A percentile compares a stretch with the other conserved stretches of the same genome.
phyloP scores from a whole-genome alignment of 2,113 vertebrate genomes.

The Bambusicola thoracicus region DNA sequence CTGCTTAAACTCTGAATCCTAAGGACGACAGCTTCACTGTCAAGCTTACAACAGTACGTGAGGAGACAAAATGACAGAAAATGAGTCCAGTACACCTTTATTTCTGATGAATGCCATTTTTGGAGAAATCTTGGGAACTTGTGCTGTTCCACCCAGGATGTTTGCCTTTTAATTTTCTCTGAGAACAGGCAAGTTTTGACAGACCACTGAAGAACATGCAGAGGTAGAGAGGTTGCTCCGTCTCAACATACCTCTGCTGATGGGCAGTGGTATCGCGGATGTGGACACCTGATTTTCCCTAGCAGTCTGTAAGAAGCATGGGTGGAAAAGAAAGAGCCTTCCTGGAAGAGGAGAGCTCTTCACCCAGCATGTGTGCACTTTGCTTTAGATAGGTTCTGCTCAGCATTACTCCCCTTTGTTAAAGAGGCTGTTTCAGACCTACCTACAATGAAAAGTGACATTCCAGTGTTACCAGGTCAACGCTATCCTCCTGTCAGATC shows the following conservation, averaged over 20 bases:
- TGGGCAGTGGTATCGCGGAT: neutral
- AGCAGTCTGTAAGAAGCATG: neutral
- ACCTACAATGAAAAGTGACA: neutral
- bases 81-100: neutral
- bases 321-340: neutral
- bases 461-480: neutral
- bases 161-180: neutral
- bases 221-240: neutral
- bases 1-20: neutral
- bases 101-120: neutral
- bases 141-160: neutral
- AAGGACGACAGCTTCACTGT: neutral
- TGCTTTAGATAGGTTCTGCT: neutral
- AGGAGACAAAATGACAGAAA: neutral
- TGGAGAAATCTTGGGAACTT: neutral
- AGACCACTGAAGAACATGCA: neutral
- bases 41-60: neutral
- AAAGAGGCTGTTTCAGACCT: neutral
- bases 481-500: neutral
- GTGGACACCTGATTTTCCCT: neutral
- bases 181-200: neutral
- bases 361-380: neutral
- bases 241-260: neutral
- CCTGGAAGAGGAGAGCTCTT: neutral
- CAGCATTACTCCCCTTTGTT: accelerated